Base-by-base conservation (phyloP, 2,113 vertebrate genomes). In the Heteronetta atricapilla region DNA sequence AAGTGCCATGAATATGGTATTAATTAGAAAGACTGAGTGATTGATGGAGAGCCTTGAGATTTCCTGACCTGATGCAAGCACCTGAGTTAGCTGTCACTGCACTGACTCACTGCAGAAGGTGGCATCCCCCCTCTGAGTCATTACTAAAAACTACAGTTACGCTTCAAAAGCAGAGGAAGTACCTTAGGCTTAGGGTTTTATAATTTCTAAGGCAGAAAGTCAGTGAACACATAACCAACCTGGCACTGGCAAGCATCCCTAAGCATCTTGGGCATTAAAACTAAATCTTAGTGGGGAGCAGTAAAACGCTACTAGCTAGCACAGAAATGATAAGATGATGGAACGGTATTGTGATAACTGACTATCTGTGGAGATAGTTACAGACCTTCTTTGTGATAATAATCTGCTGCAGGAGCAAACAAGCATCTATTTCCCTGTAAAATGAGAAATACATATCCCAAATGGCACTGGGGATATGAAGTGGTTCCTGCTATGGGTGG, bases 1-100 rank as follows among this genome's bases (percentile, higher is more conserved):
- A 22, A 64, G 17, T 52, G 38, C 44, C 31, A 36, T 0, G 0
- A 67, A 23, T 3, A 4, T 55, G 6, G 8, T 48, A 50, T 40
- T 82, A 66, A 19, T 50, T 66, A 17, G 66, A 48, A 92, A 46
- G 21, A 6, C 33, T 70, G 31, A 3, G 17, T 55, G 56, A 50
- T 10, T 62, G 26, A 21, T 3, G 3, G 10, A 29, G 38, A 93
- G 22, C 75, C 29, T 56, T 63, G 52, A 60, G 38, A 29, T 86
- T 78, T 60, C 48, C 34, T 64, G n/a, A 34, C 68, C 31, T 52
- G 28, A 21, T 56, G 8, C 0, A 3, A 78, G 28, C 6, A 26
- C 11, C 21, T 68, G 58, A 77, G 46, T 10, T 46, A 75, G 38
- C 17, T 85, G 22, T 36, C 69, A 19, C 56, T 63, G 50, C 7